Percentiles rank a stretch among this genome's conserved stretches.
Conservation (phyloP, 2,797 vertebrate genomes). For the Acipenser ruthenus region DNA sequence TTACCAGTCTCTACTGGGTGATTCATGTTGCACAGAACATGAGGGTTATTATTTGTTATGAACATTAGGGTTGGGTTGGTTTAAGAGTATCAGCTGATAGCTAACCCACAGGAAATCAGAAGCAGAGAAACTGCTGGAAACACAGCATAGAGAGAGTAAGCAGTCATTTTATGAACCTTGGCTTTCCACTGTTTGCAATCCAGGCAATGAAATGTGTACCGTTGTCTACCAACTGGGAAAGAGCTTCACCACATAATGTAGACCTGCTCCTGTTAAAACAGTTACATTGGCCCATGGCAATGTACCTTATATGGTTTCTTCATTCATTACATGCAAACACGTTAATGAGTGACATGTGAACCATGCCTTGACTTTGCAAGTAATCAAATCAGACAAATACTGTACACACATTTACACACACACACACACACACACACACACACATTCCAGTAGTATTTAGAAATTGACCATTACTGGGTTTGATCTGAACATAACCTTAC, state of each 20-base stretch:
- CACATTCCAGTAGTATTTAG: constrained; percentile 19
- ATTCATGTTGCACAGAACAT: constrained; percentile 5
- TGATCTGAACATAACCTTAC: constrained; percentile 8
- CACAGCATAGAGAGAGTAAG: constrained; percentile 14
- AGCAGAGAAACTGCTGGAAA: constrained; percentile 22
- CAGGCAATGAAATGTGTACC: not conserved
- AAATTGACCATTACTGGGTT: constrained; percentile 25
- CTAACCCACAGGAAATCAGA: constrained; percentile 2
- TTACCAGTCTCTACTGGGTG: constrained; percentile 6
- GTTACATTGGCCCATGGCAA: no score
- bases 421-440: constrained; percentile 19
- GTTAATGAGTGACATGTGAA: no score
- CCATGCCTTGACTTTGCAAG: no score
- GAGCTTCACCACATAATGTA: not conserved
- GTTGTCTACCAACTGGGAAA: not conserved
- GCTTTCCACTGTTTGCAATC: constrained; percentile 6
- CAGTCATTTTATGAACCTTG: constrained; percentile 25
- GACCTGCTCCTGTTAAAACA: not conserved
- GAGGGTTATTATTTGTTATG: constrained; percentile 22
- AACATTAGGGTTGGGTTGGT: constrained; percentile 19
- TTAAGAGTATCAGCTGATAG: constrained; percentile 2
- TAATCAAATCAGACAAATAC: no score
- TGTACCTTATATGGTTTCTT: no score
- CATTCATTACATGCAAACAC: no score
- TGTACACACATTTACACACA: no score